A percentile compares a stretch with the other conserved stretches of the same genome.
phyloP scores from a whole-genome alignment of 2,113 vertebrate species.

The Plotosus lineatus region DNA sequence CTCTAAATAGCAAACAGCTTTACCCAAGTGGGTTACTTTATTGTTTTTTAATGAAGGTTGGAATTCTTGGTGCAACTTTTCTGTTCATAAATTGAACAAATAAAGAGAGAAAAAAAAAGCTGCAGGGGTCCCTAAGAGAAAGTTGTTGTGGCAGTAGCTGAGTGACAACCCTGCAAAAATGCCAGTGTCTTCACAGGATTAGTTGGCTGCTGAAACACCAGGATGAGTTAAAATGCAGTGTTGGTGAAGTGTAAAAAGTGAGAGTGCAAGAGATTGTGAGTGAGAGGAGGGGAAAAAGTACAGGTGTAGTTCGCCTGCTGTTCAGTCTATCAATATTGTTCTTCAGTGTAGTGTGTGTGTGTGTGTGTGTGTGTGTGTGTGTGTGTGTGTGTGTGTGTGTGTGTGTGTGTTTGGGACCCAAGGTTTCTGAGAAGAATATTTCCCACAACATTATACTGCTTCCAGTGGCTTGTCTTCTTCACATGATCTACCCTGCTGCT shows the following conservation, averaged over 20 bases:
- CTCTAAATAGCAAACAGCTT: neutral
- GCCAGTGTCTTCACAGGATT: slow-evolving; percentile 41
- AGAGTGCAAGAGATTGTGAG: neutral
- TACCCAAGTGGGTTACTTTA: neutral
- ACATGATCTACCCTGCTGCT: too few relatives aligned
- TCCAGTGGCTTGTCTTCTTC: too few relatives aligned
- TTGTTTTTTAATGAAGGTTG: neutral
- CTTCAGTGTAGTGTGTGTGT: neutral
- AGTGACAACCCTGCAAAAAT: slow-evolving; percentile 40
- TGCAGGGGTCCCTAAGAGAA: slow-evolving; percentile 5
- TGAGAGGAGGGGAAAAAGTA: neutral
- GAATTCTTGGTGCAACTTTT: neutral
- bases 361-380: too few relatives aligned
- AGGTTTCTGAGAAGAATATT: too few relatives aligned
- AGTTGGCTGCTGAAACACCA: slow-evolving; percentile 41
- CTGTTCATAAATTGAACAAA: neutral
- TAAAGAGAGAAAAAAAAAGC: neutral
- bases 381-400: too few relatives aligned
- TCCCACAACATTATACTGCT: too few relatives aligned
- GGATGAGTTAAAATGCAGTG: slow-evolving; percentile 50
- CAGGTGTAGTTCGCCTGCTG: slow-evolving; percentile 78
- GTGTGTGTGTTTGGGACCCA: too few relatives aligned
- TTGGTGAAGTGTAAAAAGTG: slow-evolving; percentile 47
- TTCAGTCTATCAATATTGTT: slow-evolving; percentile 58
- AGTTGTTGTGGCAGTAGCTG: slow-evolving; percentile 17